Conservation (phyloP, 2,797 vertebrate genomes). For the Crypturellus tataupa region DNA sequence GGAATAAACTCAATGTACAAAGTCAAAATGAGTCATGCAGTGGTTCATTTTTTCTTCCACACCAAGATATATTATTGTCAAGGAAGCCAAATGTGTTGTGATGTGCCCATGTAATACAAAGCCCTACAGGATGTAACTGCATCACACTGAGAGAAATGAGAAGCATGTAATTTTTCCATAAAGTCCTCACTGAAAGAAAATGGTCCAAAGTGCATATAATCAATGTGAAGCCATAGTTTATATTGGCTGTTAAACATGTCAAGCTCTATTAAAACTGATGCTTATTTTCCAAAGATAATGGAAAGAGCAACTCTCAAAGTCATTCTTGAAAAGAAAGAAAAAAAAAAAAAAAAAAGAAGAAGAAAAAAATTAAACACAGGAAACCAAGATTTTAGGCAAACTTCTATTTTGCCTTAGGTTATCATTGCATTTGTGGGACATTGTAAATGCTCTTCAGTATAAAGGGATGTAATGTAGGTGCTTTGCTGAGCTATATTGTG, state of each 20-base stretch:
- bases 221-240: conserved; percentile 36
- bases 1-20: neutral
- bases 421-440: neutral
- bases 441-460: rapidly evolving
- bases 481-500: neutral
- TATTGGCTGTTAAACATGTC: conserved; percentile 29
- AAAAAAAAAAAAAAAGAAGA: rapidly evolving
- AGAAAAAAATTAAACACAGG: rapidly evolving
- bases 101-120: neutral
- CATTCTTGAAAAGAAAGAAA: neutral
- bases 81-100: conserved; percentile 10
- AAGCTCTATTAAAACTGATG: conserved; percentile 46
- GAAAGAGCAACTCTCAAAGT: neutral
- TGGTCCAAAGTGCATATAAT: conserved; percentile 54
- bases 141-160: neutral
- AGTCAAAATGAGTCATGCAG: neutral
- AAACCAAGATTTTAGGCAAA: neutral
- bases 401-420: neutral
- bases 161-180: neutral
- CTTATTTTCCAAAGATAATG: conserved; percentile 44
- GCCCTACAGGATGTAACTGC: conserved; percentile 9
- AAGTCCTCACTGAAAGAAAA: conserved; percentile 33
- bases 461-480: neutral
- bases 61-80: neutral
- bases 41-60: neutral